Percentiles rank a stretch among this genome's conserved stretches.
Evolutionary conservation across 2,113 vertebrate genomes (phyloP).

Genomic region (Todiramphus chloris): DNA sequence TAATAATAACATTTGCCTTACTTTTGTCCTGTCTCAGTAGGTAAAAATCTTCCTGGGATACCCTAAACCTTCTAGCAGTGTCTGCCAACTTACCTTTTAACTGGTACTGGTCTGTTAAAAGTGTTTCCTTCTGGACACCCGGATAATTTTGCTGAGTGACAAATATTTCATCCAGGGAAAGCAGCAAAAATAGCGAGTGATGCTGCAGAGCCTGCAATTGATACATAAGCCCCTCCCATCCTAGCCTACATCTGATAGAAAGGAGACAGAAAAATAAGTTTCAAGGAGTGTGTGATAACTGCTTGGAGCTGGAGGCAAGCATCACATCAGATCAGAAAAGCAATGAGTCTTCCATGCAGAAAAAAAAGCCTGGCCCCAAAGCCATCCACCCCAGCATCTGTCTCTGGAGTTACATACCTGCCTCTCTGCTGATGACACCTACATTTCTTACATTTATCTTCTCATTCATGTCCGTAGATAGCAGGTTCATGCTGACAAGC

Average conservation of each 20-base stretch:
- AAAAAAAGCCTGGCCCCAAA: background rate
- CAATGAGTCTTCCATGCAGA: background rate
- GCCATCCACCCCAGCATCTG: background rate
- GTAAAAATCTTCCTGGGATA: background rate
- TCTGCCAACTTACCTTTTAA: background rate
- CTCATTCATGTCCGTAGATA: background rate
- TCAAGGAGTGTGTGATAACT: background rate
- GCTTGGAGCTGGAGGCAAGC: background rate
- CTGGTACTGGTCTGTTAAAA: background rate
- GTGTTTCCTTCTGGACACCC: background rate
- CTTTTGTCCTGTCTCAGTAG: background rate
- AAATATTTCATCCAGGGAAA: background rate
- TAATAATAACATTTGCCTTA: background rate
- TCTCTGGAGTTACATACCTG: background rate
- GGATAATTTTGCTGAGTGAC: background rate
- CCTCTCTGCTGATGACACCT: background rate
- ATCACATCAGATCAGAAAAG: constrained; percentile 30
- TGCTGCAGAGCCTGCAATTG: background rate
- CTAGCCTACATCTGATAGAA: background rate
- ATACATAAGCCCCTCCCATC: background rate
- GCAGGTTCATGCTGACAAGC: background rate
- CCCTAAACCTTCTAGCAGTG: background rate
- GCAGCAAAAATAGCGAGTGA: background rate
- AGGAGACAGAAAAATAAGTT: constrained; percentile 10
- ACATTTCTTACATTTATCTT: background rate